Evolutionary conservation across 2,888 invertebrate species (phyloP).

Genomic region (Orthonevra nobilis): DNA sequence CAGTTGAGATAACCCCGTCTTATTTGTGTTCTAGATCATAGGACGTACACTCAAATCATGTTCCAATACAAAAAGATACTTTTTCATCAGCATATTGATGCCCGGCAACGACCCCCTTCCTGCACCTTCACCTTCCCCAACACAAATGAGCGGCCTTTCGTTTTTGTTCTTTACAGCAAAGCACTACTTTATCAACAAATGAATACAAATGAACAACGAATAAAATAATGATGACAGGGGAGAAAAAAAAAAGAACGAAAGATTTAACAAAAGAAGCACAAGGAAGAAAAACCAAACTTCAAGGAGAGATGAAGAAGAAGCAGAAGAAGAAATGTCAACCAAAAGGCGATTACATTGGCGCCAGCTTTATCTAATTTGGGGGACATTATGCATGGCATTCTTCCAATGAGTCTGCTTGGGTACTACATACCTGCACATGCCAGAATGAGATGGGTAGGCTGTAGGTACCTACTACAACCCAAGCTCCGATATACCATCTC

Average conservation of each 20-base stretch:
- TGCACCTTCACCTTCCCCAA: constrained; percentile 14
- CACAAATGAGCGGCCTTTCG: constrained; percentile 33
- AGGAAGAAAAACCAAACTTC: constrained; percentile 21
- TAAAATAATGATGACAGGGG: constrained; percentile 60
- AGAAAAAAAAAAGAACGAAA: constrained; percentile 5
- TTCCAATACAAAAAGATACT: constrained; percentile 18
- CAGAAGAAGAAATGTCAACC: constrained; percentile 71
- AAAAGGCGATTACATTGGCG: constrained; percentile 78
- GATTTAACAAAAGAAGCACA: constrained; percentile 11
- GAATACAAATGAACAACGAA: constrained; percentile 68
- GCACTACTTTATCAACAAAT: constrained; percentile 63
- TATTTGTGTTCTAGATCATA: constrained; percentile 5
- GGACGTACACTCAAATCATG: constrained; percentile 25
- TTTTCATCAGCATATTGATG: constrained; percentile 25
- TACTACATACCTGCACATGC: constrained; percentile 39
- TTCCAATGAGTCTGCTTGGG: constrained; percentile 55
- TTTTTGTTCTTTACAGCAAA: constrained; percentile 28
- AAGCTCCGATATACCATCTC: constrained; percentile 14
- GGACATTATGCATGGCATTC: constrained; percentile 81
- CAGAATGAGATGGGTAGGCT: constrained; percentile 50
- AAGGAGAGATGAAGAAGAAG: too few relatives aligned
- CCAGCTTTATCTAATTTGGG: constrained; percentile 80
- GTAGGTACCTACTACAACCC: constrained; percentile 33
- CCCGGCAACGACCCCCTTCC: too few relatives aligned
- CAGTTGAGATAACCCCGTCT: too few relatives aligned